Conservation (phyloP, 2,797 vertebrate species). For the Orestias chungarensis region DNA sequence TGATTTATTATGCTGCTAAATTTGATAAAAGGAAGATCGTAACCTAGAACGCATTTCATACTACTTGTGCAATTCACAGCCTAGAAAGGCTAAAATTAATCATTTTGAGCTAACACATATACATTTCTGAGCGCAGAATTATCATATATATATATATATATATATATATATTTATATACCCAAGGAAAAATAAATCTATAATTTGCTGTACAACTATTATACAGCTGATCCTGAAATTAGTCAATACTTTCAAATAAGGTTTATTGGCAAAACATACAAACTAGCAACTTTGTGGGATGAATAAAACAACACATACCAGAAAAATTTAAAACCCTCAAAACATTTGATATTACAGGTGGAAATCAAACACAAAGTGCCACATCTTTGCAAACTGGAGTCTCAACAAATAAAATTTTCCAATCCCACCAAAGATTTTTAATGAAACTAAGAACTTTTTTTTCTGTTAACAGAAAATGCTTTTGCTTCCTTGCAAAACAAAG, state of each 20-base stretch:
- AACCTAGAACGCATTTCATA: background rate
- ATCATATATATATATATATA: too few species aligned
- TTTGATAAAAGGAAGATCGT: conserved; percentile 3
- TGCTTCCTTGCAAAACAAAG: too few species aligned
- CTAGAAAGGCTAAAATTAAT: background rate
- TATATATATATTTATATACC: too few species aligned
- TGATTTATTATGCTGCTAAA: conserved; percentile 1
- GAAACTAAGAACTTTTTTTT: too few species aligned
- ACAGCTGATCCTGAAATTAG: background rate
- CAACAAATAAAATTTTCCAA: too few species aligned
- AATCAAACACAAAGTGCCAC: too few species aligned
- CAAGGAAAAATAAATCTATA: background rate
- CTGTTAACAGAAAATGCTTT: too few species aligned
- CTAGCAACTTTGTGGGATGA: background rate
- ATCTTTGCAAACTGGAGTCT: too few species aligned
- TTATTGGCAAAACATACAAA: background rate
- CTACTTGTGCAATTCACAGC: background rate
- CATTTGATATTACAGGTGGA: too few species aligned
- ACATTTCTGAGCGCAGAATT: background rate
- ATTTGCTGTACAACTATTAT: background rate
- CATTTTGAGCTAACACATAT: background rate
- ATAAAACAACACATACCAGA: background rate
- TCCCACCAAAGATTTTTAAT: too few species aligned
- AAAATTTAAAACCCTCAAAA: background rate
- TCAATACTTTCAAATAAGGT: background rate